Percentiles rank a stretch among this genome's conserved stretches.
Evolutionary conservation across 2,113 vertebrate genomes (phyloP).

Genomic region (Picathartes gymnocephalus): DNA sequence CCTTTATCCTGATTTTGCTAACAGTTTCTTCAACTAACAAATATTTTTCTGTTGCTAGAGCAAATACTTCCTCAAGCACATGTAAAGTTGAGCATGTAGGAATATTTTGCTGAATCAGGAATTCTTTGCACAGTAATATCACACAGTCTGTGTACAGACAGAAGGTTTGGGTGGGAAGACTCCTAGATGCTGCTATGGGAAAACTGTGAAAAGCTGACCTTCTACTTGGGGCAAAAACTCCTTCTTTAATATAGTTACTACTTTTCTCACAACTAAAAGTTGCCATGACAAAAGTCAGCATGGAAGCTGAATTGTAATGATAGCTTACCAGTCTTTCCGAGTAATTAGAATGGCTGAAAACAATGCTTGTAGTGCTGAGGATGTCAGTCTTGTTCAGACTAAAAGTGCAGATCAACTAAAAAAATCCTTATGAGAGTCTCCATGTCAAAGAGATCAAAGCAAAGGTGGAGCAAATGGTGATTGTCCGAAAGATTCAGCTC

Average conservation of each 20-base stretch:
- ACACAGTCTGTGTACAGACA: background rate
- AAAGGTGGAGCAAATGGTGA: background rate
- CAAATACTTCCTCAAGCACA: background rate
- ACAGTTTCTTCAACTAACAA: background rate
- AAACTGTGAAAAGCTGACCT: background rate
- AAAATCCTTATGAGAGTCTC: background rate
- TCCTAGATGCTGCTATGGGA: background rate
- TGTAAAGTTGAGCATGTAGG: background rate
- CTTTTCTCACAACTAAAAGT: background rate
- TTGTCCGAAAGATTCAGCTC: background rate
- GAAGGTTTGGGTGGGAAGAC: background rate
- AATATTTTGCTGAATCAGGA: background rate
- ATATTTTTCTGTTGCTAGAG: background rate
- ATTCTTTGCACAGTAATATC: background rate
- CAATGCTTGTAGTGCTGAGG: background rate
- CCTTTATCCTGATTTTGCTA: background rate
- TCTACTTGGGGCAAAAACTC: background rate
- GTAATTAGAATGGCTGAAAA: background rate
- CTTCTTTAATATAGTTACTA: background rate
- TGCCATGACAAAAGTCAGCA: background rate
- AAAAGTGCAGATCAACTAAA: background rate
- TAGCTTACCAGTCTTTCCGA: background rate
- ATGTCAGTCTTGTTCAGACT: background rate
- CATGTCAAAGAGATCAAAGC: background rate
- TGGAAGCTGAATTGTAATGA: background rate